Conservation (phyloP, 2,888 invertebrate genomes). For the Drosophila suboccidentalis region DNA sequence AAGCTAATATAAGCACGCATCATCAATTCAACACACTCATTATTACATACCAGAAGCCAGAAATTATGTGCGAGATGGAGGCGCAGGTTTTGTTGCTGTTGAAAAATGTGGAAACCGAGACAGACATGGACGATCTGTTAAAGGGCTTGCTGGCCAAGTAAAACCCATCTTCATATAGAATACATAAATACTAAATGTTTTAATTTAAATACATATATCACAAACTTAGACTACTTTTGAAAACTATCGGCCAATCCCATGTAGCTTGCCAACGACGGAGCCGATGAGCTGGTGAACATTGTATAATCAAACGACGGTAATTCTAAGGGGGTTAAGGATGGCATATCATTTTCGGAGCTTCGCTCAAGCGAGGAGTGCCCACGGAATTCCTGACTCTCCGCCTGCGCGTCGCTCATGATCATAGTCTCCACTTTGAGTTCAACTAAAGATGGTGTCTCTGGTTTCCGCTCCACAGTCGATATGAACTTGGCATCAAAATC, state of each 20-base stretch:
- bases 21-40: conserved; percentile 93
- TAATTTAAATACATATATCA: conserved; percentile 37
- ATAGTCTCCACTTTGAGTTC: conserved; percentile 60
- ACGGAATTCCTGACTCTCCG: conserved; percentile 38
- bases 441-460: conserved; percentile 15
- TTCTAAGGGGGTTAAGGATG: conserved; percentile 83
- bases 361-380: conserved; percentile 21
- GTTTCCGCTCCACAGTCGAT: conserved; percentile 41
- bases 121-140: conserved; percentile 83
- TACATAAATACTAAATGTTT: conserved; percentile 18
- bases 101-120: conserved; percentile 85
- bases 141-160: conserved; percentile 83
- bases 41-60: conserved; percentile 92
- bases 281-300: conserved; percentile 70
- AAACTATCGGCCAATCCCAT: conserved; percentile 64
- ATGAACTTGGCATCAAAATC: conserved; percentile 83
- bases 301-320: conserved; percentile 82
- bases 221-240: conserved; percentile 58
- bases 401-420: conserved; percentile 41
- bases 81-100: conserved; percentile 86
- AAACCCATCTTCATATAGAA: conserved; percentile 36
- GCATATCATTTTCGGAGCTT: conserved; percentile 70
- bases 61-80: conserved; percentile 90
- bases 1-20: conserved; percentile 88
- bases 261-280: conserved; percentile 65